phyloP scores from a whole-genome alignment of 2,888 invertebrate species.

The Nasonovia ribisnigri region DNA sequence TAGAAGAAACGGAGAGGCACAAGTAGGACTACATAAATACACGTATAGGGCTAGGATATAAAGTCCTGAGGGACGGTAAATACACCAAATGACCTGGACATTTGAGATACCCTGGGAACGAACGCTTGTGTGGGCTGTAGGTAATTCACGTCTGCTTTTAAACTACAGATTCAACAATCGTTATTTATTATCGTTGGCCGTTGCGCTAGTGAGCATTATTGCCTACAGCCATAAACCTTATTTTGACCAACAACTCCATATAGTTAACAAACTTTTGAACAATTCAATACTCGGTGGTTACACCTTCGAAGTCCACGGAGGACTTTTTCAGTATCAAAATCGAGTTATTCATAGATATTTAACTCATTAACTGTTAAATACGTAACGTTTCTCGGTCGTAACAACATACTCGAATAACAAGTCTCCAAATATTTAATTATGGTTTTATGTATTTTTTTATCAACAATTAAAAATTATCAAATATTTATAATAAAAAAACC shows the following conservation, averaged over 20 bases:
- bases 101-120: slow-evolving; percentile 26
- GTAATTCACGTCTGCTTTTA: slow-evolving; percentile 51
- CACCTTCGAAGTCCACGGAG: neutral
- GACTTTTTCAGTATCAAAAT: neutral
- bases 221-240: slow-evolving; percentile 27
- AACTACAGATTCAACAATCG: slow-evolving; percentile 52
- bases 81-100: slow-evolving; percentile 50
- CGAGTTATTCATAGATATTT: neutral
- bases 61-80: slow-evolving; percentile 37
- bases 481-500: neutral
- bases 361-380: neutral
- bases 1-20: neutral
- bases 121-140: neutral
- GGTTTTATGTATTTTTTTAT: neutral
- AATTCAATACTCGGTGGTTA: slow-evolving; percentile 19
- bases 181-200: slow-evolving; percentile 47
- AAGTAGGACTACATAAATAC: neutral
- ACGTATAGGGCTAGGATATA: neutral
- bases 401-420: neutral
- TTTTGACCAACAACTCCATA: slow-evolving; percentile 29
- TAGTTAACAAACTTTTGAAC: neutral
- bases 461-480: neutral
- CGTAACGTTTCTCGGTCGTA: neutral
- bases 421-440: neutral
- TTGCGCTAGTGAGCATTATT: slow-evolving; percentile 22